Percentiles rank a stretch among this genome's conserved stretches.
phyloP scores from a whole-genome alignment of 1,140 invertebrate genomes.

The Parasteatoda tepidariorum region DNA sequence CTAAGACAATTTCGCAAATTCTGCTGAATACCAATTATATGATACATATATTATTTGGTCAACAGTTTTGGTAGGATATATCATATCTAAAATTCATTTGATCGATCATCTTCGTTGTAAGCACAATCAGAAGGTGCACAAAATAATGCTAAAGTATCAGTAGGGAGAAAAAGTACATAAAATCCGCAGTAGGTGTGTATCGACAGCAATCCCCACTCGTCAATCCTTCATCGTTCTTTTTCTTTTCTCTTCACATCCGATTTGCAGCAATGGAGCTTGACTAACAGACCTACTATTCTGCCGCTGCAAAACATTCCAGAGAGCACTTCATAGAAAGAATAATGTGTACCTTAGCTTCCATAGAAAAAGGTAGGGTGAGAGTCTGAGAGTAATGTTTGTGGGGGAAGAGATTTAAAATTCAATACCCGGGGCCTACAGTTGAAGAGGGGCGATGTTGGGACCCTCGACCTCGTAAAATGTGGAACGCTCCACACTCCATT shows the following conservation, averaged over 20 bases:
- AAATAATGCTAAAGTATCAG: too few relatives aligned
- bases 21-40: too few relatives aligned
- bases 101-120: too few relatives aligned
- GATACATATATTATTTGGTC: too few relatives aligned
- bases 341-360: slow-evolving; percentile 46
- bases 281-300: slow-evolving; percentile 34
- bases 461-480: slow-evolving; percentile 8
- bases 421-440: slow-evolving; percentile 10
- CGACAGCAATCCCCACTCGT: not conserved
- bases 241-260: not conserved
- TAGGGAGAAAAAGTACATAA: too few relatives aligned
- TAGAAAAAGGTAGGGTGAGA: slow-evolving; percentile 47
- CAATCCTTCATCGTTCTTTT: too few relatives aligned
- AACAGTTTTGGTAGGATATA: too few relatives aligned
- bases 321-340: slow-evolving; percentile 55
- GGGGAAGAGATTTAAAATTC: slow-evolving; percentile 46
- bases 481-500: slow-evolving; percentile 43
- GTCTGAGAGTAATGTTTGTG: slow-evolving; percentile 51
- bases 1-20: too few relatives aligned
- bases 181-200: not conserved
- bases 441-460: not conserved
- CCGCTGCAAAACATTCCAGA: slow-evolving; percentile 23
- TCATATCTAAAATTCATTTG: too few relatives aligned
- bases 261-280: slow-evolving; percentile 25
- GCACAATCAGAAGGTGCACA: too few relatives aligned